Conservation (phyloP, 2,797 vertebrate species). For the Sphenodon punctatus region DNA sequence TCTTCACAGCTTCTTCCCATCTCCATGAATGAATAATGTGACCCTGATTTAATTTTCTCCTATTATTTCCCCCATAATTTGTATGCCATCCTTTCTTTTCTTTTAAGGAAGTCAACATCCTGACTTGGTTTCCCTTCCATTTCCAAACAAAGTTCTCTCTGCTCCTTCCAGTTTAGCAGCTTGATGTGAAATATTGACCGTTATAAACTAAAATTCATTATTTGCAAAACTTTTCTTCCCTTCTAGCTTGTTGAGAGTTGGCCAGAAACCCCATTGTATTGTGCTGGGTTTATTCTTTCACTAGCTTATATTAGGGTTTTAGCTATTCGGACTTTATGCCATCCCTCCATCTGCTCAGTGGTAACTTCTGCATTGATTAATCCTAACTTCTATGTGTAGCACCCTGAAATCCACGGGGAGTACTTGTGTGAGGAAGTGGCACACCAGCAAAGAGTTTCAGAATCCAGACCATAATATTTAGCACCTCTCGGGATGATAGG, state of each 20-base stretch:
- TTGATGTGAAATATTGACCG: constrained; percentile 25
- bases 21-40: accelerated
- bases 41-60: background rate
- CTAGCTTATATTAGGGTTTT: background rate
- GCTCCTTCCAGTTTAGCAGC: background rate
- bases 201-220: constrained; percentile 55
- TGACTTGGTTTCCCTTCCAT: background rate
- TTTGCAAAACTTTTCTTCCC: background rate
- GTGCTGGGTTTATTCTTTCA: background rate
- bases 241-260: background rate
- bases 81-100: background rate
- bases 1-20: background rate
- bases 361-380: too few species aligned
- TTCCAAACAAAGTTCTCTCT: constrained; percentile 15
- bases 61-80: accelerated
- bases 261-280: accelerated
- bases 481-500: background rate
- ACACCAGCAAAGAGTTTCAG: background rate
- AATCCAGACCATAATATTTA: background rate
- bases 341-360: too few species aligned
- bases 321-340: too few species aligned
- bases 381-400: background rate
- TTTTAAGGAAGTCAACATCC: background rate
- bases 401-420: background rate
- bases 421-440: background rate